A percentile compares a stretch with the other conserved stretches of the same genome.
phyloP scores from a whole-genome alignment of 2,113 vertebrate genomes.

The Theropithecus gelada region DNA sequence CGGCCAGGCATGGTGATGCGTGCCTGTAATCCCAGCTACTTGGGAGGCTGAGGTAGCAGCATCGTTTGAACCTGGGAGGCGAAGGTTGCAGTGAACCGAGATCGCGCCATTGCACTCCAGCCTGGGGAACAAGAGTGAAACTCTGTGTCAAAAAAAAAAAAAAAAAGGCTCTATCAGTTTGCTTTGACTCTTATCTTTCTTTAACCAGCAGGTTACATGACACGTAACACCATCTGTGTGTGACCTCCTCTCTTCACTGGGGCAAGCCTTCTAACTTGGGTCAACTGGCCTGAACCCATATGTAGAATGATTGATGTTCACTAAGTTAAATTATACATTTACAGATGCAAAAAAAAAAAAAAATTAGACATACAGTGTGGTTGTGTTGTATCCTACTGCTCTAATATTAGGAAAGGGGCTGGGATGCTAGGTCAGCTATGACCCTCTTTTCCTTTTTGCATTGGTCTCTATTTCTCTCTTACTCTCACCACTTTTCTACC shows the following conservation, averaged over 20 bases:
- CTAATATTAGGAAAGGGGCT: background rate
- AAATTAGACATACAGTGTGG: too few relatives aligned
- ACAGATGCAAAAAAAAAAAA: background rate
- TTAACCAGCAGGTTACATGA: background rate
- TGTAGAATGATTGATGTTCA: background rate
- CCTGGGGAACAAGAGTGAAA: too few relatives aligned
- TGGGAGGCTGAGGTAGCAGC: too few relatives aligned
- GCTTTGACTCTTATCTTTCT: background rate
- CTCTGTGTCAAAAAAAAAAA: too few relatives aligned
- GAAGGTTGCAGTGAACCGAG: too few relatives aligned
- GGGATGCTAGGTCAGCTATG: background rate
- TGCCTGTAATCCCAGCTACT: too few relatives aligned
- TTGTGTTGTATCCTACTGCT: background rate
- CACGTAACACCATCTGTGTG: background rate
- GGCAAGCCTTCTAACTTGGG: background rate
- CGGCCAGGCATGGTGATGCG: fast-evolving
- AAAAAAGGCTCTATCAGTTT: background rate
- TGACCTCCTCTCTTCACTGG: background rate
- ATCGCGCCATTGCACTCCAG: too few relatives aligned
- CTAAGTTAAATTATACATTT: background rate
- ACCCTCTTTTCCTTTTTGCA: background rate
- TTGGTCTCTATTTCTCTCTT: background rate
- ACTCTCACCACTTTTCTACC: background rate
- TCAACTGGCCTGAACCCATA: background rate
- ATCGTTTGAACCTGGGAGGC: too few relatives aligned